Evolutionary conservation across 2,797 vertebrate species (phyloP).

Genomic region (Acanthis flammea): DNA sequence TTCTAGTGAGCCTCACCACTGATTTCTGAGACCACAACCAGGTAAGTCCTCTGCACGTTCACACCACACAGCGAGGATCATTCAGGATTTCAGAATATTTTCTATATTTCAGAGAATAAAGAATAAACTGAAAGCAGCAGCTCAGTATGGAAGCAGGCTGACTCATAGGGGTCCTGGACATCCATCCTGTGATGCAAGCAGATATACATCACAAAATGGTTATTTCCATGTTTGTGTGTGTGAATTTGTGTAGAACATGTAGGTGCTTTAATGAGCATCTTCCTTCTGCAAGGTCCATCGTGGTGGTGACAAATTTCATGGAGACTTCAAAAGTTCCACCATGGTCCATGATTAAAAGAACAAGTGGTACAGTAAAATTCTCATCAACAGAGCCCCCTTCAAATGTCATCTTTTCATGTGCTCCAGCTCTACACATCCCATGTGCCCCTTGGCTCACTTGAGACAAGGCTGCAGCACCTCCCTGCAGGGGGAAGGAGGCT

Average conservation of each 20-base stretch:
- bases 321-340: neutral
- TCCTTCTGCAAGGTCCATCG: neutral
- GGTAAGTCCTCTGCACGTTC: neutral
- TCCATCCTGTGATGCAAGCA: neutral
- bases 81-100: neutral
- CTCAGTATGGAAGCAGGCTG: neutral
- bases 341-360: neutral
- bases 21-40: neutral
- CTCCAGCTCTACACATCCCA: neutral
- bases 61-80: neutral
- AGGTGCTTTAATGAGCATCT: neutral
- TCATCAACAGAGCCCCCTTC: neutral
- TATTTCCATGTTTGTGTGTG: neutral
- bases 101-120: neutral
- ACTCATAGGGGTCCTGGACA: neutral
- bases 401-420: neutral
- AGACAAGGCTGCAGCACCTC: neutral
- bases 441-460: accelerated
- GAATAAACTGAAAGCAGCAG: neutral
- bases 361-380: neutral
- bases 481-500: neutral
- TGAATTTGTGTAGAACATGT: neutral
- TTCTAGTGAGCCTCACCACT: neutral
- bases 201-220: neutral
- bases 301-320: accelerated